A percentile compares a stretch with the other conserved stretches of the same genome.
Evolutionary conservation across 2,888 invertebrate species (phyloP).

Genomic region (Polietes domitor): DNA sequence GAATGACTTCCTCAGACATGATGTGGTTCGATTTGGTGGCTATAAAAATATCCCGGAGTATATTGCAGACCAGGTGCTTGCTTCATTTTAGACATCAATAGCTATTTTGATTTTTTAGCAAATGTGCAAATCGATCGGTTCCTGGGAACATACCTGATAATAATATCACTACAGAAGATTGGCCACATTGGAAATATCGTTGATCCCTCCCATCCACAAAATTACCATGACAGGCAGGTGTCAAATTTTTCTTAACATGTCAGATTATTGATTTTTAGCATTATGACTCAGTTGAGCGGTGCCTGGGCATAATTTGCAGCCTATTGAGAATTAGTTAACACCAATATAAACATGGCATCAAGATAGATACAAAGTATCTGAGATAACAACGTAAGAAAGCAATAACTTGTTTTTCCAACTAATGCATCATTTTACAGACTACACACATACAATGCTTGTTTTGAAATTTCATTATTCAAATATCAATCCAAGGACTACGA

Average conservation of each 20-base stretch:
- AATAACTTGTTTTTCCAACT: slow-evolving; percentile 65
- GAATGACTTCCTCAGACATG: too few relatives aligned
- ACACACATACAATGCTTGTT: neutral
- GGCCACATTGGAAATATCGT: too few relatives aligned
- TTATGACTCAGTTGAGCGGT: slow-evolving; percentile 66
- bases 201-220: neutral
- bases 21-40: neutral
- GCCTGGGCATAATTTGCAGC: slow-evolving; percentile 64
- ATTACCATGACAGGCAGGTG: neutral
- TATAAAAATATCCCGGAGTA: neutral
- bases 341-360: too few relatives aligned
- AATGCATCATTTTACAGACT: slow-evolving; percentile 40
- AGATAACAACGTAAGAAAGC: slow-evolving; percentile 60
- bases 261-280: slow-evolving; percentile 56
- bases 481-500: neutral
- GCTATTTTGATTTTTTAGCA: slow-evolving; percentile 65
- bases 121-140: slow-evolving; percentile 69
- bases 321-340: too few relatives aligned
- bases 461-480: too few relatives aligned
- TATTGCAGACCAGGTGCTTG: neutral
- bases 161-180: too few relatives aligned
- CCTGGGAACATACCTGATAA: slow-evolving; percentile 62
- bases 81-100: neutral
- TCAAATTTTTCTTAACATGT: neutral
- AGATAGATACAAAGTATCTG: neutral